Evolutionary conservation across 1,140 invertebrate species (phyloP), one percentile per base, ranked within the genome.

Genomic region (Pseudachorutes palmiensis): DNA sequence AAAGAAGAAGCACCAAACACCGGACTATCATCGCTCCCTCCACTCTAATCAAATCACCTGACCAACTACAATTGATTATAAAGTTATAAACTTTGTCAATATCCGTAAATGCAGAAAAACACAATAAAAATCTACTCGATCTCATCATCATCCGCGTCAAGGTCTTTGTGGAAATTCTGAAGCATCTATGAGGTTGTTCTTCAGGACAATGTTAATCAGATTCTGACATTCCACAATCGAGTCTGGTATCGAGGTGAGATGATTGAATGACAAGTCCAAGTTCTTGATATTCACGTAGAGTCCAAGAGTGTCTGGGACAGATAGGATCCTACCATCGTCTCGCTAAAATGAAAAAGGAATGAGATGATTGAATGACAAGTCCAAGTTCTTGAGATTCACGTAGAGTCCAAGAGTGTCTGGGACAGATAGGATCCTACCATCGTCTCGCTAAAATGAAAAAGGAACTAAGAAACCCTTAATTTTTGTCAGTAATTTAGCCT

Each of bases 221-320:
- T 87, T 85, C 26, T 68, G 71, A 63, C 91, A 85, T 69, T 84
- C 77, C 30, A 85, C 80, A 22, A 95, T 81, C 57, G 88, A 82
- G 66, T 93, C 86, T 1, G 90, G 87, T 29, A 97, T 78, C 57
- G 78, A 78, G 9, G 81, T 85, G 1, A 97, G 76, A n/a, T 85
- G 84, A 78, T 96, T 97, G 70, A 88, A 89, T 72, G 92, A 95
- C 22, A 97, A 78, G 78, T 97, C 92, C 65, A 97, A 77, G 22
- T 86, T 83, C 9, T 78, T 74, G 3, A 85, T 69, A 67, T 82
- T 80, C 16, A 66, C 63, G 74, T 84, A 84, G 24, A 69, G 32
- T n/a, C 70, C 66, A 2, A 84, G 75, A 30, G 30, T 57, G 41
- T 71, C 65, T 19, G 72, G 72, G 16, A 74, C 30, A 26, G 60